Percentiles rank a stretch among this genome's conserved stretches.
phyloP scores from a whole-genome alignment of 35 echinoderm and acorn worm species.

The Heliocidaris erythrogramma region DNA sequence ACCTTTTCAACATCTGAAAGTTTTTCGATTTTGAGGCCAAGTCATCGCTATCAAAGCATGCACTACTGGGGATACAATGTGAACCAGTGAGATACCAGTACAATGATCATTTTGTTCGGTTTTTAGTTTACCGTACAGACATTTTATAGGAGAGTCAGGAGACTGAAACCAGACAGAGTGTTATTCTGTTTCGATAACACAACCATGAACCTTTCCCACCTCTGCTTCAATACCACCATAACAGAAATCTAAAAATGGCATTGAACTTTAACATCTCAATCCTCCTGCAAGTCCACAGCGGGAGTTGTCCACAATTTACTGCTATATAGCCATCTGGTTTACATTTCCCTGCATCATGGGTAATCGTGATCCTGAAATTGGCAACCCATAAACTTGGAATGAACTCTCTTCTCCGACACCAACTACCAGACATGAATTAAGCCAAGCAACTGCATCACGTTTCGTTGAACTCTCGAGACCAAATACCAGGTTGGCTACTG shows the following conservation, averaged over 20 bases:
- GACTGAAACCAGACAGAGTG: background rate
- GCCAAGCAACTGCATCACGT: background rate
- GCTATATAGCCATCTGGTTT: background rate
- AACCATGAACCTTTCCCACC: background rate
- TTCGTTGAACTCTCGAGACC: background rate
- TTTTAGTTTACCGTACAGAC: no score
- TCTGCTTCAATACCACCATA: background rate
- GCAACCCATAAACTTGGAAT: background rate
- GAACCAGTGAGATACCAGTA: background rate
- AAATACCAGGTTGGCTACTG: background rate
- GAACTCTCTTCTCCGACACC: background rate
- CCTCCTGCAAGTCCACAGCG: background rate
- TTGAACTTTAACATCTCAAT: background rate
- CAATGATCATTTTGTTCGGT: background rate
- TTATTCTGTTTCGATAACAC: background rate
- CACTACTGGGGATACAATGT: background rate
- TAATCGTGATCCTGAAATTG: background rate
- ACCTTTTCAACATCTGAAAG: no score
- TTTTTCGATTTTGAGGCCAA: no score
- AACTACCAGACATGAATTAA: background rate
- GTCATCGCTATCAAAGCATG: no score
- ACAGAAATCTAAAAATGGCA: background rate
- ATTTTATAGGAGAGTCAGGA: background rate
- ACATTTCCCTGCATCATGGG: background rate
- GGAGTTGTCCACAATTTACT: background rate